Base-by-base conservation (phyloP, 2,888 invertebrate species). In the Xanthia icteritia region DNA sequence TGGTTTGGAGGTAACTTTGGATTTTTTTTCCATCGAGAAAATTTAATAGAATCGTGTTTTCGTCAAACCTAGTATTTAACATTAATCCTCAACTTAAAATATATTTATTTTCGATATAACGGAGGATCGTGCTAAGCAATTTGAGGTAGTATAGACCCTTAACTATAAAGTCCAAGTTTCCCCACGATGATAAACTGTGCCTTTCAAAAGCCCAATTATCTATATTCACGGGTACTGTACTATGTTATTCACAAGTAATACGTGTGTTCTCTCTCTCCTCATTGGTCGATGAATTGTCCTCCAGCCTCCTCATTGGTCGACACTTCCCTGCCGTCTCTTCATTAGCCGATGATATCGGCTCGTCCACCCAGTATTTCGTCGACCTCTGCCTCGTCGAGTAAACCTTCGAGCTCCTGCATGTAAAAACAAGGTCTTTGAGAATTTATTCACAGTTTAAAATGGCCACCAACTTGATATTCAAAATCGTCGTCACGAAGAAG, bases 391-490 rank as follows among this genome's bases (percentile, higher is more conserved):
- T 73, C 13, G n/a, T 81, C 74, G 17, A 77, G 60, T n/a, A 73
- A 20, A 9, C 1, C 6, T 61, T 81, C 60, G 13, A 77, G 81
- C 36, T 81, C 73, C 77, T 77, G 51, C 20, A 51, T 31, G n/a
- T 20, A 42, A 80, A 54, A 36, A 36, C 15, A 45, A 36, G 27
- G 17, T 4, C 8, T n/a, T 56, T 42, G 17, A 73, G 13, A 20
- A 31, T 31, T n/a, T 13, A 20, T 45, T 20, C 13, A 20, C 9
- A 36, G 27, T 66, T 51, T 17, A n/a, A 67, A 67, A 67, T 56
- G 23, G n/a, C 67, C 20, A n/a, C n/a, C 36, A 11, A 17, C 6
- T 58, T 58, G 17, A n/a, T n/a, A 58, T 36, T 36, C 11, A 36
- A 11, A 36, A 68, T 36, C 3, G 23, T 48, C 4, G 6, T 23